Conservation (phyloP, 2,888 invertebrate genomes). For the Strigamia transsilvanica region DNA sequence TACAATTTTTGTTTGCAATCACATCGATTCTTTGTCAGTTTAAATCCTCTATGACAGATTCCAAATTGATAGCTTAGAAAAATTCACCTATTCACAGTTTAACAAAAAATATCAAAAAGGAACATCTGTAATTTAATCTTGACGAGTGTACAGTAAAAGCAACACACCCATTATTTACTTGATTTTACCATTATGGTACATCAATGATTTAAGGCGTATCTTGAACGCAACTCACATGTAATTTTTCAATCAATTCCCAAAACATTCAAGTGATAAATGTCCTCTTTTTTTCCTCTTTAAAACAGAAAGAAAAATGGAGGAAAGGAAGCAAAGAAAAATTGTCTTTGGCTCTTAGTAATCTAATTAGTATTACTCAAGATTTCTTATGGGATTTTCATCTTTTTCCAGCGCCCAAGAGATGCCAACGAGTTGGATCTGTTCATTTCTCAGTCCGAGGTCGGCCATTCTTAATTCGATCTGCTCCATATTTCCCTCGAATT, state of each 20-base stretch:
- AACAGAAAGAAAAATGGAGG: neutral
- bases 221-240: neutral
- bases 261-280: slow-evolving; percentile 41
- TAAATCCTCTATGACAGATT: neutral
- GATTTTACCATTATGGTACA: too few species aligned
- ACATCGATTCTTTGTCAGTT: neutral
- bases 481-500: slow-evolving; percentile 17
- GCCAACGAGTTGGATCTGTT: slow-evolving; percentile 26
- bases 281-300: neutral
- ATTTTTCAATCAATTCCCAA: slow-evolving; percentile 30
- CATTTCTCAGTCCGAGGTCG: slow-evolving; percentile 24
- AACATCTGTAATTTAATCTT: neutral
- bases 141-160: too few species aligned
- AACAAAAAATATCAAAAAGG: neutral
- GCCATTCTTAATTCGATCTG: slow-evolving; percentile 46
- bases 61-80: neutral
- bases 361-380: slow-evolving; percentile 49
- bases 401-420: slow-evolving; percentile 24
- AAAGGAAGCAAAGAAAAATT: slow-evolving; percentile 21
- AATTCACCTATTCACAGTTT: neutral
- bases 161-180: too few species aligned
- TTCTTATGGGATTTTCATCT: slow-evolving; percentile 44
- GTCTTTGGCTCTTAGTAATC: slow-evolving; percentile 45
- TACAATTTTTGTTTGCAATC: neutral
- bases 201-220: neutral